Percentiles rank a stretch among this genome's conserved stretches.
These are phyloP conservation scores for Passerculus sandwichensis DNA, from an alignment of 2,797 vertebrate species.

Conservation along the genomic window DNA sequence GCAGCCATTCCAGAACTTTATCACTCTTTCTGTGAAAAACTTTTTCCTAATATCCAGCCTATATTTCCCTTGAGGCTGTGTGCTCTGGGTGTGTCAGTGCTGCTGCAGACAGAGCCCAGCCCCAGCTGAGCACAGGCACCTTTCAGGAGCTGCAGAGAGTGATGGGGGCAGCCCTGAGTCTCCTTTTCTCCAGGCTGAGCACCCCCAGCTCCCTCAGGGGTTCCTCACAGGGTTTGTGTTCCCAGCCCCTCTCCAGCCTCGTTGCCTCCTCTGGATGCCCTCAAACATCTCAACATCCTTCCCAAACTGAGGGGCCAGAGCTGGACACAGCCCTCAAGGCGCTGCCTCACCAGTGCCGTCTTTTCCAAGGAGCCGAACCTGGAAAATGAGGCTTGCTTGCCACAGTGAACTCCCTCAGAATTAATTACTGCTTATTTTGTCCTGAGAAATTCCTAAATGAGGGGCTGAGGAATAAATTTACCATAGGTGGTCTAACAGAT, in stretches of 20 bases:
- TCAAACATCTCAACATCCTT: rapidly evolving
- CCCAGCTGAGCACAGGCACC: too few species aligned
- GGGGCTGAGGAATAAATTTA: not conserved
- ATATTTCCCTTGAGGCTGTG: too few species aligned
- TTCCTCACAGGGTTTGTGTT: not conserved
- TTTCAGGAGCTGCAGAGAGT: too few species aligned
- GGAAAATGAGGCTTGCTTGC: not conserved
- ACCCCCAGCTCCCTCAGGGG: not conserved
- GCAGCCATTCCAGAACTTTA: too few species aligned
- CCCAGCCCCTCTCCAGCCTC: not conserved
- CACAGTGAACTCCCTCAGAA: not conserved
- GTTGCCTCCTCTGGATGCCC: too few species aligned
- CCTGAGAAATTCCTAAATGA: not conserved
- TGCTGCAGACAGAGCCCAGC: too few species aligned
- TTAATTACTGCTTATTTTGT: not conserved
- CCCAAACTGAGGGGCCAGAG: not conserved
- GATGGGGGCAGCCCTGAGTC: too few species aligned
- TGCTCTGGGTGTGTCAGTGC: too few species aligned
- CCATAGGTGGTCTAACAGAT: not conserved
- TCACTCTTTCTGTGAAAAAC: too few species aligned
- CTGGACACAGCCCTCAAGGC: not conserved
- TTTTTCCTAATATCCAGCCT: too few species aligned
- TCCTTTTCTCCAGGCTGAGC: too few species aligned
- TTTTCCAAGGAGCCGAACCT: not conserved
- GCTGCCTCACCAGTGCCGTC: not conserved